Percentiles rank a stretch among this genome's conserved stretches.
These are phyloP conservation scores for Tanytarsus gracilentus DNA, from an alignment of 2,888 invertebrate species.

Conservation along the genomic window DNA sequence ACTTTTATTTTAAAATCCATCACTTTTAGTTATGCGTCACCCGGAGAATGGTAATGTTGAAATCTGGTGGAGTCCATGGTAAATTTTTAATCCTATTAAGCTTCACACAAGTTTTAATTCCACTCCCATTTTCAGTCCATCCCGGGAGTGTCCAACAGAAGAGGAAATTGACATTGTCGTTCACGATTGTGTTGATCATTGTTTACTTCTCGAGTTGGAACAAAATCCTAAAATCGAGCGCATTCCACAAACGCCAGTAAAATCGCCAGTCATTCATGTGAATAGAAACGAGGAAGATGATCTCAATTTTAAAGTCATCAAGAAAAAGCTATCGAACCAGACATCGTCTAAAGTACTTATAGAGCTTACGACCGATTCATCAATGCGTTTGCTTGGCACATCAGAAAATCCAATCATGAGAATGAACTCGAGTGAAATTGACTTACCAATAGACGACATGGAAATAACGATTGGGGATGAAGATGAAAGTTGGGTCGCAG, in stretches of 20 bases:
- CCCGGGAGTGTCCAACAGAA: constrained; percentile 66
- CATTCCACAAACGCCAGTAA: constrained; percentile 33
- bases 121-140: too few species aligned
- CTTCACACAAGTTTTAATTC: too few species aligned
- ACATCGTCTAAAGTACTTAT: constrained; percentile 33
- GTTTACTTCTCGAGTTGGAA: constrained; percentile 46
- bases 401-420: background rate
- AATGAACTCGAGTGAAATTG: constrained; percentile 6
- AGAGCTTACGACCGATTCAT: constrained; percentile 32
- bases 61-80: constrained; percentile 80
- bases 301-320: constrained; percentile 49
- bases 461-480: constrained; percentile 36
- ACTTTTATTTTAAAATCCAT: too few species aligned
- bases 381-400: background rate
- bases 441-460: constrained; percentile 24
- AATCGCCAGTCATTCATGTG: constrained; percentile 36
- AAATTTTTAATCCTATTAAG: too few species aligned
- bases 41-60: constrained; percentile 61
- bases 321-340: constrained; percentile 43
- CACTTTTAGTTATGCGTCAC: constrained; percentile 44
- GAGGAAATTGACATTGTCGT: constrained; percentile 63
- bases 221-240: constrained; percentile 40
- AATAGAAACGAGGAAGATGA: constrained; percentile 49
- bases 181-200: constrained; percentile 64
- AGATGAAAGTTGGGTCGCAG: constrained; percentile 43